Conservation (phyloP, 2,888 invertebrate genomes). For the Drosophila neonasuta region DNA sequence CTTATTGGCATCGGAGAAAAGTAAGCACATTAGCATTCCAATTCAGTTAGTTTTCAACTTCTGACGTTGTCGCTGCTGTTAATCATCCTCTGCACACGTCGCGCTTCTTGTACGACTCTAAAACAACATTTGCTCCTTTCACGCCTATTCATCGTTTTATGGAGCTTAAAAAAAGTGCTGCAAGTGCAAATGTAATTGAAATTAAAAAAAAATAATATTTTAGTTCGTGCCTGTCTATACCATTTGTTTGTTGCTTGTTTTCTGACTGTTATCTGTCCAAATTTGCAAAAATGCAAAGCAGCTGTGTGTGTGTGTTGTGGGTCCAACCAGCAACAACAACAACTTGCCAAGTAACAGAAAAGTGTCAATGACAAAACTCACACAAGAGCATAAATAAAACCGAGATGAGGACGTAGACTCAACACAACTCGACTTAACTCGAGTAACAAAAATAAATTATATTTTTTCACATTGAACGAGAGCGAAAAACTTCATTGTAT, state of each 20-base stretch:
- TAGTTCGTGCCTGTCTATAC: slow-evolving; percentile 9
- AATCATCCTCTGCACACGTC: slow-evolving; percentile 17
- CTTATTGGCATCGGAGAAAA: slow-evolving; percentile 72
- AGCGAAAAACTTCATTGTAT: slow-evolving; percentile 35
- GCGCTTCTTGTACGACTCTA: slow-evolving; percentile 20
- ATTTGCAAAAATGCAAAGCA: slow-evolving; percentile 44
- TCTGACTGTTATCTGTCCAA: slow-evolving; percentile 10
- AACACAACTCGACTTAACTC: slow-evolving; percentile 13
- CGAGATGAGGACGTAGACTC: slow-evolving; percentile 50
- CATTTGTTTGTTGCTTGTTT: slow-evolving; percentile 25
- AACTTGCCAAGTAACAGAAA: slow-evolving; percentile 32
- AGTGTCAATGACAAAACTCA: slow-evolving; percentile 53
- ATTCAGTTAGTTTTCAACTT: slow-evolving; percentile 74
- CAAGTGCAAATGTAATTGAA: slow-evolving; percentile 45
- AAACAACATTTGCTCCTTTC: slow-evolving; percentile 39
- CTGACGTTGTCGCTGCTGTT: slow-evolving; percentile 64
- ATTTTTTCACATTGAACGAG: slow-evolving; percentile 51
- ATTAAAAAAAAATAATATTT: slow-evolving; percentile 46
- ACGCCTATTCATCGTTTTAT: slow-evolving; percentile 28
- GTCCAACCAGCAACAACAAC: slow-evolving; percentile 27
- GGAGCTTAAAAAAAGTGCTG: slow-evolving; percentile 23
- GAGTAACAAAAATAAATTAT: slow-evolving; percentile 51
- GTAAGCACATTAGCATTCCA: slow-evolving; percentile 73
- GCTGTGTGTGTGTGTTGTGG: slow-evolving; percentile 42
- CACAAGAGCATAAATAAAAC: slow-evolving; percentile 59